Evolutionary conservation across 2,797 vertebrate genomes (phyloP).

Genomic region (Apodemus agrarius): DNA sequence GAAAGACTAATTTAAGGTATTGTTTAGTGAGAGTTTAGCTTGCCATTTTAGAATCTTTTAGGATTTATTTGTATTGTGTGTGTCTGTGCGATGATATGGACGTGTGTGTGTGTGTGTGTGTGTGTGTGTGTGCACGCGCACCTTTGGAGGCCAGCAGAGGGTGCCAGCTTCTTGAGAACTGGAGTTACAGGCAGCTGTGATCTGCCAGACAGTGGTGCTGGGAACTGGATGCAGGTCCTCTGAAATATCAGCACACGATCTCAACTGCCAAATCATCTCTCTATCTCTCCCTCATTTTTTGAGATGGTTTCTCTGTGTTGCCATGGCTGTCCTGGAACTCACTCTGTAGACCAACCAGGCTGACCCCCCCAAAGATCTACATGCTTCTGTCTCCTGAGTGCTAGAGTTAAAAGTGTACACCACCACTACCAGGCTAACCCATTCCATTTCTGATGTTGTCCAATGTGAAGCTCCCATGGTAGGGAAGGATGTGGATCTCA

Average conservation of each 20-base stretch:
- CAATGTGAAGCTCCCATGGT: neutral
- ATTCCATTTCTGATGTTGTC: neutral
- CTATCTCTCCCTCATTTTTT: neutral
- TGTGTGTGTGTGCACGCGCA: neutral
- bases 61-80: neutral
- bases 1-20: slow-evolving; percentile 19
- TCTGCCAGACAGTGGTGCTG: neutral
- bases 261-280: neutral
- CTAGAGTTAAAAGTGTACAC: neutral
- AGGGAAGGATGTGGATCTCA: neutral
- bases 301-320: neutral
- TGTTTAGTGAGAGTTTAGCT: neutral
- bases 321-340: neutral
- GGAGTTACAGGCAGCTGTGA: neutral
- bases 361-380: neutral
- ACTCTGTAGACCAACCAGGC: neutral
- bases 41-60: neutral
- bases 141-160: neutral
- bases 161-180: neutral
- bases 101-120: neutral
- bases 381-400: neutral
- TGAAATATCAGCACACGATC: neutral
- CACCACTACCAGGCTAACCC: neutral
- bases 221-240: neutral
- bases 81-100: neutral